Evolutionary conservation across 2,888 invertebrate species (phyloP).

Genomic region (Leptopilina myrica): DNA sequence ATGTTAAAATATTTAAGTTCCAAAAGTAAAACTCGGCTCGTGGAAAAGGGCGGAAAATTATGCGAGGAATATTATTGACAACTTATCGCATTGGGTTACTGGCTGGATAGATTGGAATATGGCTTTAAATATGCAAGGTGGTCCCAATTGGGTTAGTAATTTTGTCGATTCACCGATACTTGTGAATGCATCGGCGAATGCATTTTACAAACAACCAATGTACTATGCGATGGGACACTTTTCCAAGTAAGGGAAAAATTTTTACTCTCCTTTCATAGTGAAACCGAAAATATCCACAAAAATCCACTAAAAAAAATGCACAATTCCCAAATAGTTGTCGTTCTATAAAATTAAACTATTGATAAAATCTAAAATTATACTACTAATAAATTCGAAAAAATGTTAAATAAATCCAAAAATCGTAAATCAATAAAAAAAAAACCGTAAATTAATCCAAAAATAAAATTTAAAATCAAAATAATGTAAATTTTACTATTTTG

Average conservation of each 20-base stretch:
- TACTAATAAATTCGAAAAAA: too few species aligned
- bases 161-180: conserved; percentile 89
- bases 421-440: too few species aligned
- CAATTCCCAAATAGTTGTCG: too few species aligned
- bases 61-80: conserved; percentile 81
- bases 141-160: conserved; percentile 91
- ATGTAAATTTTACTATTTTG: too few species aligned
- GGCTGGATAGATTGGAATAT: conserved; percentile 95
- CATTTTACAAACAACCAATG: conserved; percentile 94
- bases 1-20: conserved; percentile 39
- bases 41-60: conserved; percentile 86
- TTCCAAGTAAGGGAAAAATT: conserved; percentile 58
- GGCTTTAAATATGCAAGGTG: conserved; percentile 83
- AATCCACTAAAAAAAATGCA: too few species aligned
- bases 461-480: too few species aligned
- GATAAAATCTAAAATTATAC: too few species aligned
- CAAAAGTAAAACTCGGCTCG: conserved; percentile 83
- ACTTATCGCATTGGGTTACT: conserved; percentile 83
- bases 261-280: neutral
- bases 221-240: conserved; percentile 91
- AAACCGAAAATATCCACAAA: neutral
- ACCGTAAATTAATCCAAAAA: too few species aligned
- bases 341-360: too few species aligned
- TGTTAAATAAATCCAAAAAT: too few species aligned
- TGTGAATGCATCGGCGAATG: conserved; percentile 80